phyloP scores from a whole-genome alignment of 2,113 vertebrate species.

The Myotis lucifugus region DNA sequence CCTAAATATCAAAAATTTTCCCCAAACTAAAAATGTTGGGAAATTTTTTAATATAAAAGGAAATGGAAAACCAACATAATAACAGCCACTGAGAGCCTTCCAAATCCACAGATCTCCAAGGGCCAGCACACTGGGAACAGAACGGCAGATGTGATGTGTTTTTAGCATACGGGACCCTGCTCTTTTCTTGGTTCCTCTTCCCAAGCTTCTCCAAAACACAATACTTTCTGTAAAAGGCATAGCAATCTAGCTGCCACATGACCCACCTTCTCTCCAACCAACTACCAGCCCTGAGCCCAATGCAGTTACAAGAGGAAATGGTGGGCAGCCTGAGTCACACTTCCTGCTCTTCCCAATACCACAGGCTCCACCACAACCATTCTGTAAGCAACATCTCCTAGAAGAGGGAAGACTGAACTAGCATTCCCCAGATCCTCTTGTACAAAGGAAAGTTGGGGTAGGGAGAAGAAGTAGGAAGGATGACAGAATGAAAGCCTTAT shows the following conservation, averaged over 20 bases:
- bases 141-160: not conserved
- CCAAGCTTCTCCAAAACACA: not conserved
- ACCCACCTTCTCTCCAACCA: not conserved
- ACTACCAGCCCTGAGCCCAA: not conserved
- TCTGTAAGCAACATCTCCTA: not conserved
- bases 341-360: too few species aligned
- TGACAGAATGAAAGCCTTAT: not conserved
- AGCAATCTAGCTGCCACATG: not conserved
- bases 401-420: not conserved
- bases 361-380: not conserved
- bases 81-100: not conserved
- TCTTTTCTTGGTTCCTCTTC: not conserved
- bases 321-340: not conserved
- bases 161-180: not conserved
- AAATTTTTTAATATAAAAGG: not conserved
- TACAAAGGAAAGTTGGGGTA: not conserved
- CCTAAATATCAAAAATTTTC: slow-evolving; percentile 21
- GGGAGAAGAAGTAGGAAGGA: not conserved
- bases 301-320: not conserved
- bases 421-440: not conserved
- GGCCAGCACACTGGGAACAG: not conserved
- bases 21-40: slow-evolving; percentile 8
- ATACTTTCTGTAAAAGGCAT: not conserved
- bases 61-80: not conserved
- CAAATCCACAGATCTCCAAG: not conserved